Percentiles rank a stretch among this genome's conserved stretches.
phyloP scores from a whole-genome alignment of 2,113 vertebrate genomes.

The Cavia aperea region DNA sequence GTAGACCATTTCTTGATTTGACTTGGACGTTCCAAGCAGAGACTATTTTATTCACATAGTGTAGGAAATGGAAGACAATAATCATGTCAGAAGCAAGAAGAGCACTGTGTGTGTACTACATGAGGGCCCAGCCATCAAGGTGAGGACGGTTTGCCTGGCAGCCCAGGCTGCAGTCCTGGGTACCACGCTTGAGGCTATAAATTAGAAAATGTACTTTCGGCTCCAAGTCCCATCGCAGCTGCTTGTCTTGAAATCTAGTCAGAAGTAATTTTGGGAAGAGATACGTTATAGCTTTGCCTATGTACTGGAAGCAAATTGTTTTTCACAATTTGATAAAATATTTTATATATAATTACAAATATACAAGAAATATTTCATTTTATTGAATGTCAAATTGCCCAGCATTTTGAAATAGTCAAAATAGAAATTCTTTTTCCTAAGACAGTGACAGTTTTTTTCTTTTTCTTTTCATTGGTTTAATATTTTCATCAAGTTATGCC shows the following conservation, averaged over 20 bases:
- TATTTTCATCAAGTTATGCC: not conserved
- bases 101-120: not conserved
- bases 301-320: not conserved
- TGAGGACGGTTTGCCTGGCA: not conserved
- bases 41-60: not conserved
- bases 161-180: not conserved
- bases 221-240: not conserved
- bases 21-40: not conserved
- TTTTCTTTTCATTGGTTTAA: conserved; percentile 18
- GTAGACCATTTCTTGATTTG: conserved; percentile 29
- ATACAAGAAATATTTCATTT: not conserved
- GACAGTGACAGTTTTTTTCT: not conserved
- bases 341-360: not conserved
- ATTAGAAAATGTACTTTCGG: conserved; percentile 23
- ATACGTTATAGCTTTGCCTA: not conserved
- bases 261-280: conserved; percentile 37
- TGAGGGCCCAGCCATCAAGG: not conserved
- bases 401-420: conserved; percentile 2
- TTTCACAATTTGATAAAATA: not conserved
- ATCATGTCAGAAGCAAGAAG: not conserved
- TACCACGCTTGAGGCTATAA: not conserved
- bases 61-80: not conserved
- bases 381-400: conserved; percentile 7
- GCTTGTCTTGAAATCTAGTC: conserved; percentile 29
- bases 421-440: not conserved